phyloP scores from a whole-genome alignment of 2,797 vertebrate species.

The Fratercula arctica region DNA sequence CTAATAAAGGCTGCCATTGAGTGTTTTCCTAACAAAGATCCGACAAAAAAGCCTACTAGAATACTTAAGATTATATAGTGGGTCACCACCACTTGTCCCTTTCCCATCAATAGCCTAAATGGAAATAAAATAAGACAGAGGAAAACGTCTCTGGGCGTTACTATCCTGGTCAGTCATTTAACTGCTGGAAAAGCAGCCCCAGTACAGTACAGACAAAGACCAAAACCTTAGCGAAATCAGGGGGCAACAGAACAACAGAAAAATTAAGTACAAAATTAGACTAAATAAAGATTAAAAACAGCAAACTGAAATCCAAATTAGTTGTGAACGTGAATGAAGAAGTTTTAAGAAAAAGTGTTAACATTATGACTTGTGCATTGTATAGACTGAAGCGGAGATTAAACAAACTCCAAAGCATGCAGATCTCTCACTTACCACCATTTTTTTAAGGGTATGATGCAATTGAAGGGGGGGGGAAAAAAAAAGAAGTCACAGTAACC shows the following conservation, averaged over 20 bases:
- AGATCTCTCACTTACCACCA: conserved; percentile 97
- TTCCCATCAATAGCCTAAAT: neutral
- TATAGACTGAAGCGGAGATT: conserved; percentile 88
- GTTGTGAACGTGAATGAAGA: conserved; percentile 83
- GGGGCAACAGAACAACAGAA: conserved; percentile 76
- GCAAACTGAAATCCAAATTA: conserved; percentile 85
- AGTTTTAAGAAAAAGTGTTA: conserved; percentile 78
- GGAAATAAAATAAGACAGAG: neutral
- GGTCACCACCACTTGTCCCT: neutral
- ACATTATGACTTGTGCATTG: conserved; percentile 83
- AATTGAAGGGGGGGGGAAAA: conserved; percentile 86
- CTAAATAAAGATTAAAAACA: conserved; percentile 78
- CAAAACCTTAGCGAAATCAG: conserved; percentile 66
- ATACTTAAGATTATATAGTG: neutral
- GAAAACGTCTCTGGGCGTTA: neutral
- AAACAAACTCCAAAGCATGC: conserved; percentile 94
- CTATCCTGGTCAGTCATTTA: neutral
- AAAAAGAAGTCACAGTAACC: conserved; percentile 93
- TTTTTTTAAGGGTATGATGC: conserved; percentile 91
- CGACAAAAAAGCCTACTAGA: conserved; percentile 2
- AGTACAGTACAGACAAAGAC: conserved; percentile 67
- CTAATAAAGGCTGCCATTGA: neutral
- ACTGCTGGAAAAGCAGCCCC: conserved; percentile 51
- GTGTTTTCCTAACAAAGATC: neutral
- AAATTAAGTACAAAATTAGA: conserved; percentile 70